phyloP scores from a whole-genome alignment of 2,797 vertebrate species.

The Nyctalus aviator region DNA sequence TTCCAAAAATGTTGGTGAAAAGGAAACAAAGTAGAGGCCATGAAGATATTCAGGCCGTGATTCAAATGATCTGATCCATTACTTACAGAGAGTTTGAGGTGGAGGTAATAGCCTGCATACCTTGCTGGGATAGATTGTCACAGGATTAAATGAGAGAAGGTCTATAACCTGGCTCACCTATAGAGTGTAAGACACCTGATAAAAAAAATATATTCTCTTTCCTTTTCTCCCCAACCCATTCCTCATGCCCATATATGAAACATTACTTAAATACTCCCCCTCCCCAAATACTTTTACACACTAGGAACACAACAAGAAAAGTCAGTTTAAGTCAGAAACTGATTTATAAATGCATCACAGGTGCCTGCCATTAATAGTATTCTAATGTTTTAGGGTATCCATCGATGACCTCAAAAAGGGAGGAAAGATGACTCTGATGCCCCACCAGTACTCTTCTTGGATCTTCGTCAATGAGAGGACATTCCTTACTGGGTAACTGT shows the following conservation, averaged over 20 bases:
- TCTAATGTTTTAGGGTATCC: slow-evolving; percentile 71
- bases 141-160: neutral
- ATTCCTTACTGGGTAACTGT: slow-evolving; percentile 86
- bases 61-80: neutral
- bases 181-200: neutral
- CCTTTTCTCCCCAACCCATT: neutral
- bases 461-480: slow-evolving; percentile 84
- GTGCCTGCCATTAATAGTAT: slow-evolving; percentile 12
- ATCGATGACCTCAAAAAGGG: slow-evolving; percentile 71
- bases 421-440: slow-evolving; percentile 80
- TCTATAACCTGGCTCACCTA: neutral
- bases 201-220: neutral
- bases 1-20: neutral
- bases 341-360: neutral
- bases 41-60: neutral
- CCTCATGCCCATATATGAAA: neutral
- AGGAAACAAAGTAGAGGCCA: neutral
- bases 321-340: slow-evolving; percentile 1
- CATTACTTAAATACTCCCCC: neutral
- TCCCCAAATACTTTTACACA: neutral
- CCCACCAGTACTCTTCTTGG: slow-evolving; percentile 77
- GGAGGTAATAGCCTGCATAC: neutral
- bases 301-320: neutral
- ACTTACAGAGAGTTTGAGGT: neutral
- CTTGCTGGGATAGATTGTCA: neutral